These are phyloP conservation scores for Meliscaeva auricollis DNA, from an alignment of 2,888 invertebrate genomes.

Conservation along the genomic window DNA sequence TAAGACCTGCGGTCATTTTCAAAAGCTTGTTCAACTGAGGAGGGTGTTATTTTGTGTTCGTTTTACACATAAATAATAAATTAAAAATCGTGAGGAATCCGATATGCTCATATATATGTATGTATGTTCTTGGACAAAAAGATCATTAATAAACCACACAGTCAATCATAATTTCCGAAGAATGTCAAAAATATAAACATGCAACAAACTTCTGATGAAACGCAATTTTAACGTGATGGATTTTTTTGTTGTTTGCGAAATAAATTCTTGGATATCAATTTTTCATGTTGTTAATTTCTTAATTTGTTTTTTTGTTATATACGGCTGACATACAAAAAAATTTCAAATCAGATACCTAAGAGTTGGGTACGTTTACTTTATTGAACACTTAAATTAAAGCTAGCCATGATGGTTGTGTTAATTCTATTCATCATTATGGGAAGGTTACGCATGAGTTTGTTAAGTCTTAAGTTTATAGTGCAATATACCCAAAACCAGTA, in stretches of 20 bases:
- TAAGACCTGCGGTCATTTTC: neutral
- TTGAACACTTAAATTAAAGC: neutral
- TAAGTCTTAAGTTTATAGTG: neutral
- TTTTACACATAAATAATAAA: neutral
- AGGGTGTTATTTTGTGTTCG: neutral
- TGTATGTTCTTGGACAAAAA: neutral
- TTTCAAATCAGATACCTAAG: no score
- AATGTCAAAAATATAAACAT: slow-evolving; percentile 47
- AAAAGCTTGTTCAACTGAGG: neutral
- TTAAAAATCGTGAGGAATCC: neutral
- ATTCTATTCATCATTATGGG: neutral
- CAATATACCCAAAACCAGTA: neutral
- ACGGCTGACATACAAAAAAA: no score
- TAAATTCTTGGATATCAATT: no score
- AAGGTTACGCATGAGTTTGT: neutral
- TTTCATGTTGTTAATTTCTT: no score
- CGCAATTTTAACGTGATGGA: neutral
- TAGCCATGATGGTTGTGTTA: neutral
- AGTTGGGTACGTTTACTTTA: neutral
- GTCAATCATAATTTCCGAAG: slow-evolving; percentile 57
- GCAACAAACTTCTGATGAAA: slow-evolving; percentile 29
- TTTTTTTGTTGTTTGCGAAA: neutral
- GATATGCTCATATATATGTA: neutral
- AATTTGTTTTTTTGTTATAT: no score
- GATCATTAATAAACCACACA: slow-evolving; percentile 44